These are phyloP conservation scores for Lipotes vexillifer DNA, from an alignment of 2,113 vertebrate species.

Conservation along the genomic window DNA sequence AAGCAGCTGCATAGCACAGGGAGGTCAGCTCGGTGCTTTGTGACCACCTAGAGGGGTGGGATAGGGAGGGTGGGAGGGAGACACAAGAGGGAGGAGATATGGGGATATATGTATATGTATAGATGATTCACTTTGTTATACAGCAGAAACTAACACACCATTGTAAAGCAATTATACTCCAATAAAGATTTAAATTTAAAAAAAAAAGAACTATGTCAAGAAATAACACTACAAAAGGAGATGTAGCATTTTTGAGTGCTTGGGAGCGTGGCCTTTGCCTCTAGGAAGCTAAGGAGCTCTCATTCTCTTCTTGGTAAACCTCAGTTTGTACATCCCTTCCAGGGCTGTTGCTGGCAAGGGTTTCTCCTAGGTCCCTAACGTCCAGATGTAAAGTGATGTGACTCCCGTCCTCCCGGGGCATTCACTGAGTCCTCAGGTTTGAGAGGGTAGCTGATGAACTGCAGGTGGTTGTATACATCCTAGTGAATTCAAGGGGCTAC, in stretches of 20 bases:
- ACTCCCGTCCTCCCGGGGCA: background rate
- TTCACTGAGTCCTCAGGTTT: background rate
- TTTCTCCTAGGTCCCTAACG: background rate
- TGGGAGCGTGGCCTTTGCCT: background rate
- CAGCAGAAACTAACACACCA: too few relatives aligned
- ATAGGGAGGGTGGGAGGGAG: too few relatives aligned
- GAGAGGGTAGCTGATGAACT: background rate
- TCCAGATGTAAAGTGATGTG: background rate
- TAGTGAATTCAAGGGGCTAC: background rate
- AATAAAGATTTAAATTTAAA: too few relatives aligned
- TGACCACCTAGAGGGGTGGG: too few relatives aligned
- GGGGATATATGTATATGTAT: too few relatives aligned
- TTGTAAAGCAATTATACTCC: too few relatives aligned
- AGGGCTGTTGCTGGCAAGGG: background rate
- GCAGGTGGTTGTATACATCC: background rate
- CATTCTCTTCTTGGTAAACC: background rate
- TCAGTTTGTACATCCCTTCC: background rate
- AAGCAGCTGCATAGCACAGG: too few relatives aligned
- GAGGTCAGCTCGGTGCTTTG: too few relatives aligned
- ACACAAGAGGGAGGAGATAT: too few relatives aligned
- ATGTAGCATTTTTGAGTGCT: background rate
- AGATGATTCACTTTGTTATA: too few relatives aligned
- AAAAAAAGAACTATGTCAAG: background rate
- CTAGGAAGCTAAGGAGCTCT: background rate
- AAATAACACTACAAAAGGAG: background rate